These are phyloP conservation scores for Heliconius sara DNA, from an alignment of 2,888 invertebrate species.

Conservation along the genomic window DNA sequence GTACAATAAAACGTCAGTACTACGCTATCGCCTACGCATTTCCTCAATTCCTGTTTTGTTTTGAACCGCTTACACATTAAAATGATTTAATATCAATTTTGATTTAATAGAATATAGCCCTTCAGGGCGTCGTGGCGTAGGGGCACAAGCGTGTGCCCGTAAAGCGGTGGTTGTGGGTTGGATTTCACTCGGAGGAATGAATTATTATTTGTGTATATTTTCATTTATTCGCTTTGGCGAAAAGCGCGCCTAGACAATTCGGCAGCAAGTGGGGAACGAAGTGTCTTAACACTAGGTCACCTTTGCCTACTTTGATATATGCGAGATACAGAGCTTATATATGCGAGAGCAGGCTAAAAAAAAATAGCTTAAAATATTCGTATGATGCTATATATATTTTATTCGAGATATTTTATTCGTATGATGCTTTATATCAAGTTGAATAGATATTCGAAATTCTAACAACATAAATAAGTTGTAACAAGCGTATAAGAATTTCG, in stretches of 20 bases:
- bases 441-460: too few species aligned
- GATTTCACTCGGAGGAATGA: neutral
- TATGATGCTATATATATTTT: too few species aligned
- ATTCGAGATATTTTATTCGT: too few species aligned
- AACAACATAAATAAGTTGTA: too few species aligned
- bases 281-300: neutral
- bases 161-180: neutral
- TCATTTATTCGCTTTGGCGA: neutral
- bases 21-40: conserved; percentile 14
- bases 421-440: too few species aligned
- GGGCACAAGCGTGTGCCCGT: neutral
- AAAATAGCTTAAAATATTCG: too few species aligned
- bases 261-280: too few species aligned
- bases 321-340: too few species aligned
- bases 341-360: too few species aligned
- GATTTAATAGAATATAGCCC: neutral
- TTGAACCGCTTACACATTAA: neutral
- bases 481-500: too few species aligned
- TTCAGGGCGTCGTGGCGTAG: neutral
- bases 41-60: conserved; percentile 1
- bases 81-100: neutral
- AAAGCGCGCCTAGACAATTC: too few species aligned
- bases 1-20: conserved; percentile 14
- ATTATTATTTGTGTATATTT: neutral
- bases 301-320: neutral